Conservation (phyloP, 2,797 vertebrate genomes). For the Poeciliopsis paucimaculata region DNA sequence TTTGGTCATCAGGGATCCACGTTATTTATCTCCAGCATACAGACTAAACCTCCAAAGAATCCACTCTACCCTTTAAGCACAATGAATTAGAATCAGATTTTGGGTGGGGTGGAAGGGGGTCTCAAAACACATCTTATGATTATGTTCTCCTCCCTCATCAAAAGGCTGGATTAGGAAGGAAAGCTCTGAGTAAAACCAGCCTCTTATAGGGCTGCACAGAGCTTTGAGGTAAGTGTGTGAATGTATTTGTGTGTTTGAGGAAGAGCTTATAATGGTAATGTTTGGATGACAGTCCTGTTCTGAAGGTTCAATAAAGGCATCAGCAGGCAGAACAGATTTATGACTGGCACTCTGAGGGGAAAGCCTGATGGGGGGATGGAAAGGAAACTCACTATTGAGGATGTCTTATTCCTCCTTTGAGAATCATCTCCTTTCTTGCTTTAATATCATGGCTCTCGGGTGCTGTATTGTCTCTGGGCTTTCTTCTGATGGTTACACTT, state of each 20-base stretch:
- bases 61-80: constrained; percentile 11
- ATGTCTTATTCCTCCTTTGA: constrained; percentile 63
- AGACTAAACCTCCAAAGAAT: constrained; percentile 48
- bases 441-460: constrained; percentile 59
- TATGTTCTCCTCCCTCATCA: constrained; percentile 36
- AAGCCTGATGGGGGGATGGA: constrained; percentile 61
- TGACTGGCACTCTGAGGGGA: constrained; percentile 49
- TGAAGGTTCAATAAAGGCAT: constrained; percentile 63
- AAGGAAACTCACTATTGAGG: constrained; percentile 50
- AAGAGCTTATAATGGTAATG: constrained; percentile 49
- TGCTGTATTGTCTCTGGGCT: constrained; percentile 38
- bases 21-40: constrained; percentile 66
- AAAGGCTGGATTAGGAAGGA: constrained; percentile 50
- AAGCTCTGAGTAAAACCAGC: constrained; percentile 40
- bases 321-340: constrained; percentile 64
- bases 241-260: constrained; percentile 35
- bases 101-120: constrained; percentile 3
- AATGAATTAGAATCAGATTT: constrained; percentile 37
- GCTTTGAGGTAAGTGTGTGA: constrained; percentile 41
- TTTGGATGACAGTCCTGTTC: constrained; percentile 51
- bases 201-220: constrained; percentile 42
- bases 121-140: constrained; percentile 53
- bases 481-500: constrained; percentile 8
- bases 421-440: constrained; percentile 45
- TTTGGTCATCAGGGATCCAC: constrained; percentile 26